Conservation (phyloP, 2,888 invertebrate species). For the Marasmarcha lunaedactyla region DNA sequence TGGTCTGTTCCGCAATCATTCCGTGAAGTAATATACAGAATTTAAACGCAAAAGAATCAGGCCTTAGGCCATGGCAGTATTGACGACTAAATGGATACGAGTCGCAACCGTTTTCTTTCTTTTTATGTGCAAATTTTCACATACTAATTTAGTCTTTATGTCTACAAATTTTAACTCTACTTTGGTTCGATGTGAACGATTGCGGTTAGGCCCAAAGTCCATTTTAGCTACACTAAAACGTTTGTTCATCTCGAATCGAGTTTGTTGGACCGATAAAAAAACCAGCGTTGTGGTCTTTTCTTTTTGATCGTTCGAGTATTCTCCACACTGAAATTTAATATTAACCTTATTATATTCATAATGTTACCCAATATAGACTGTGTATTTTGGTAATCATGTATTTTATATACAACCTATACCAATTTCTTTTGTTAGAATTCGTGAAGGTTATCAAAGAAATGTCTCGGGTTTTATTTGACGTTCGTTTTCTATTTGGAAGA, state of each 20-base stretch:
- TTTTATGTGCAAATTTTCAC: constrained; percentile 21
- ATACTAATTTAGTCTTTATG: background rate
- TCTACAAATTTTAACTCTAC: background rate
- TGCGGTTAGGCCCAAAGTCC: constrained; percentile 33
- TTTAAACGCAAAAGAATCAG: constrained; percentile 51
- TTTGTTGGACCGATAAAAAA: constrained; percentile 48
- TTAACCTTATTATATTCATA: no score
- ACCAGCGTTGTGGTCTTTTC: constrained; percentile 38
- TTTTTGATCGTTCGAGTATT: constrained; percentile 24
- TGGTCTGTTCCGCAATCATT: constrained; percentile 46
- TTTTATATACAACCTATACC: no score
- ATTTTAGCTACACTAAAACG: constrained; percentile 36
- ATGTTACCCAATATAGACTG: no score
- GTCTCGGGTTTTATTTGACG: background rate
- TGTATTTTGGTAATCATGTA: no score
- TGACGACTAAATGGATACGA: constrained; percentile 57
- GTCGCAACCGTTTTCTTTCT: constrained; percentile 45
- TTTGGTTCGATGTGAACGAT: constrained; percentile 16
- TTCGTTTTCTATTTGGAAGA: background rate
- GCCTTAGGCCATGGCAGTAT: constrained; percentile 37
- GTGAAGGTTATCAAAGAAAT: no score
- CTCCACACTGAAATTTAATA: constrained; percentile 4
- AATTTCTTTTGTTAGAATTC: no score
- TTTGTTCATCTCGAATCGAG: constrained; percentile 46
- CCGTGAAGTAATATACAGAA: constrained; percentile 40